Evolutionary conservation across 2,113 vertebrate species (phyloP).

Genomic region (Gobiocypris rarus): DNA sequence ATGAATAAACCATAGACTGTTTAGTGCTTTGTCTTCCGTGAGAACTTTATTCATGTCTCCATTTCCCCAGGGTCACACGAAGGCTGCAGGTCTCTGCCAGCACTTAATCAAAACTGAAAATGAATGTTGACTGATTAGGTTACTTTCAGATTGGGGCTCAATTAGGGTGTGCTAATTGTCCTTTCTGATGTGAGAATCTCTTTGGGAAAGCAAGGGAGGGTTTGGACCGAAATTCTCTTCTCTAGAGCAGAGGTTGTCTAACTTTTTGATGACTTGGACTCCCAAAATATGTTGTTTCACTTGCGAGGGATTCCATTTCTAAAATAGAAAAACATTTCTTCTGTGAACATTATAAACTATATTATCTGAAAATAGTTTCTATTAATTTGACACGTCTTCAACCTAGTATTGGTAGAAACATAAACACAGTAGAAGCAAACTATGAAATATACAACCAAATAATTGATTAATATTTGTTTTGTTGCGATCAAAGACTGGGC

Average conservation of each 20-base stretch:
- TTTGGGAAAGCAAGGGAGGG: not conserved
- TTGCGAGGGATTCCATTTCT: not conserved
- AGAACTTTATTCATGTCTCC: slow-evolving; percentile 42
- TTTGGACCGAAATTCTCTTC: not conserved
- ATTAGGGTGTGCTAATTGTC: slow-evolving; percentile 38
- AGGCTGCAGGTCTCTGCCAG: slow-evolving; percentile 33
- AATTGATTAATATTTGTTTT: not conserved
- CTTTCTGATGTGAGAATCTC: slow-evolving; percentile 18
- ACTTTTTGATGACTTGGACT: not conserved
- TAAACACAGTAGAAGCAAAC: not conserved
- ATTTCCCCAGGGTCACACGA: slow-evolving; percentile 40
- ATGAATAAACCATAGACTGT: slow-evolving; percentile 22
- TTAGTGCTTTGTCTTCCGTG: slow-evolving; percentile 10
- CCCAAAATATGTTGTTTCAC: not conserved
- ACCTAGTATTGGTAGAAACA: not conserved
- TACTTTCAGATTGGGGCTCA: slow-evolving; percentile 30
- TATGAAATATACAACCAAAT: not conserved
- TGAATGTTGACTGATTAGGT: slow-evolving; percentile 48
- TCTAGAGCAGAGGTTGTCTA: not conserved
- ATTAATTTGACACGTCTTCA: too few species aligned
- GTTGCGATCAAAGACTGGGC: not conserved
- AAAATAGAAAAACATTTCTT: not conserved
- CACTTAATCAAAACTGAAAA: slow-evolving; percentile 39
- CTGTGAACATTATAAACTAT: not conserved
- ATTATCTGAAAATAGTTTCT: too few species aligned